phyloP scores from a whole-genome alignment of 2,888 invertebrate genomes.

The Tuberolachnus salignus region DNA sequence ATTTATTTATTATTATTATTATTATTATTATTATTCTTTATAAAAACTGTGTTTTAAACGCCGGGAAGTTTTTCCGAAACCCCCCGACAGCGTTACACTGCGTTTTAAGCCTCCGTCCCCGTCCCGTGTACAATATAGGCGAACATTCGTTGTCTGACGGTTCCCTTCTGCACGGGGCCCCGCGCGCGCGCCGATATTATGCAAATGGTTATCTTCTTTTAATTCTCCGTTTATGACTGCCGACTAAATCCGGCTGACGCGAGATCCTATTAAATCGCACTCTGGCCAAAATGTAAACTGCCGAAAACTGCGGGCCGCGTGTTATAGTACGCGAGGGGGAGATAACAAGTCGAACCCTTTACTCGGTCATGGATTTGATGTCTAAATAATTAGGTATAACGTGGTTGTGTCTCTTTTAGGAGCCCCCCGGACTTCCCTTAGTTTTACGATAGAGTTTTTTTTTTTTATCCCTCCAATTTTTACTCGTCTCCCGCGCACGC shows the following conservation, averaged over 20 bases:
- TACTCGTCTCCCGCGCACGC: not conserved
- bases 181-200: slow-evolving; percentile 51
- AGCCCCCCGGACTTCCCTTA: slow-evolving; percentile 1
- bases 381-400: slow-evolving; percentile 54
- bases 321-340: slow-evolving; percentile 46
- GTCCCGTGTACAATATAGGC: slow-evolving; percentile 23
- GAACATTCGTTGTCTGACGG: slow-evolving; percentile 15
- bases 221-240: slow-evolving; percentile 53
- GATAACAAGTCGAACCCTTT: slow-evolving; percentile 56
- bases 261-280: slow-evolving; percentile 56
- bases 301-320: slow-evolving; percentile 39
- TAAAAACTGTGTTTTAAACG: slow-evolving; percentile 30
- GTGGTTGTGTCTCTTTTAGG: slow-evolving; percentile 46
- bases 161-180: not conserved
- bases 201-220: slow-evolving; percentile 56
- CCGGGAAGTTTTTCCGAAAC: slow-evolving; percentile 9
- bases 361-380: slow-evolving; percentile 50
- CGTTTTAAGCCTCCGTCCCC: not conserved
- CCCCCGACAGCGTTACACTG: not conserved
- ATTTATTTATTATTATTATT: slow-evolving; percentile 8
- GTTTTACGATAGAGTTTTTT: slow-evolving; percentile 36
- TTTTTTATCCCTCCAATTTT: not conserved
- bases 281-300: slow-evolving; percentile 56
- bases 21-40: slow-evolving; percentile 3
- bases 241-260: slow-evolving; percentile 51